A percentile compares a stretch with the other conserved stretches of the same genome.
These are phyloP conservation scores for Andrena chrysosceles DNA, from an alignment of 2,888 invertebrate species.

Conservation along the genomic window DNA sequence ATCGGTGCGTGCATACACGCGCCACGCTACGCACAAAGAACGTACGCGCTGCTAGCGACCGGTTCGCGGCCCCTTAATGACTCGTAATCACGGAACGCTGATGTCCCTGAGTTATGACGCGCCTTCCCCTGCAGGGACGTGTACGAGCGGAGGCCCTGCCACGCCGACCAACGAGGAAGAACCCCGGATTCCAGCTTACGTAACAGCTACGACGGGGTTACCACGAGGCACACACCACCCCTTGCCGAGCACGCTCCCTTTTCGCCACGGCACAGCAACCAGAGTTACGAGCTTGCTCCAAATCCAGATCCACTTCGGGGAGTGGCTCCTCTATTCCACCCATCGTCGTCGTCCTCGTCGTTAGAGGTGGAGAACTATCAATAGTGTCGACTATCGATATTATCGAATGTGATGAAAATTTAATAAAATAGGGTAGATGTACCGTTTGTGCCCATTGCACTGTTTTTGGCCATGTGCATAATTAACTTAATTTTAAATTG, in stretches of 20 bases:
- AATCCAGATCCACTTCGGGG: constrained; percentile 61
- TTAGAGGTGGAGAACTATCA: too few relatives aligned
- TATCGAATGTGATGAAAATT: too few relatives aligned
- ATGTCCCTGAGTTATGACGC: constrained; percentile 79
- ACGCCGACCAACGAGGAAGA: constrained; percentile 30
- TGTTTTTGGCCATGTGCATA: too few relatives aligned
- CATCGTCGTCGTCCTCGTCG: not conserved
- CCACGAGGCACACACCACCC: constrained; percentile 32
- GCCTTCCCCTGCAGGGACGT: constrained; percentile 55
- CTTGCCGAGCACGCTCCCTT: constrained; percentile 53
- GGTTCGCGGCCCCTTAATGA: constrained; percentile 79
- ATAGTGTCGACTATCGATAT: too few relatives aligned
- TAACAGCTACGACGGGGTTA: constrained; percentile 55
- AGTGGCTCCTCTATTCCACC: not conserved
- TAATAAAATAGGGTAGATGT: too few relatives aligned
- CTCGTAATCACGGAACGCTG: constrained; percentile 80
- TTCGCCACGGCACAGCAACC: constrained; percentile 40
- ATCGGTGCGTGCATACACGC: constrained; percentile 25
- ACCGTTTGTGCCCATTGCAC: too few relatives aligned
- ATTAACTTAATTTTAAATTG: too few relatives aligned
- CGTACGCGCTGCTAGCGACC: constrained; percentile 73
- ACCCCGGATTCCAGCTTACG: constrained; percentile 61
- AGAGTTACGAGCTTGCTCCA: constrained; percentile 69
- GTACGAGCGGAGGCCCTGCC: constrained; percentile 16
- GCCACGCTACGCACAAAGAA: constrained; percentile 68